phyloP scores from a whole-genome alignment of 2,797 vertebrate species.

The Yasuhikotakia modesta region DNA sequence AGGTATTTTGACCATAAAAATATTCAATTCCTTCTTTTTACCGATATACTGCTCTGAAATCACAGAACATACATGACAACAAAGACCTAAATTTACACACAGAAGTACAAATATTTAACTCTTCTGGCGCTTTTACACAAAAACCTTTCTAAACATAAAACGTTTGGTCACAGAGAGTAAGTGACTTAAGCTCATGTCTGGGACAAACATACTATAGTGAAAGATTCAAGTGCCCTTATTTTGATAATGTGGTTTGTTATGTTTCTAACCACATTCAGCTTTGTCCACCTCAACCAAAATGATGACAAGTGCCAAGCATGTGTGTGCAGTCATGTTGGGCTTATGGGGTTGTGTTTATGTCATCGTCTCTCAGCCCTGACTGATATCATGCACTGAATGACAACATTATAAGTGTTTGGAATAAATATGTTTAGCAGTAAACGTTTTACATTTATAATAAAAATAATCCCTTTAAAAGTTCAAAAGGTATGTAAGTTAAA shows the following conservation, averaged over 20 bases:
- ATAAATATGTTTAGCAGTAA: neutral
- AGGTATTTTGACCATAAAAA: conserved; percentile 1
- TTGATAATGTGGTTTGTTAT: neutral
- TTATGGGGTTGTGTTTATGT: conserved; percentile 32
- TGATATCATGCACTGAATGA: no score
- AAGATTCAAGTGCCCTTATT: neutral
- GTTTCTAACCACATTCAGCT: neutral
- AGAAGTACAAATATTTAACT: conserved; percentile 35
- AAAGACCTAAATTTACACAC: conserved; percentile 35
- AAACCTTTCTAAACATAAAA: no score
- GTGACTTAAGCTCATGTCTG: no score
- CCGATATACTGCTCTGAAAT: conserved; percentile 3
- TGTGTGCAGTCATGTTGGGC: conserved; percentile 55
- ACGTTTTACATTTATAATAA: neutral
- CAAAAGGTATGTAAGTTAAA: conserved; percentile 46
- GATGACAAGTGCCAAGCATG: neutral
- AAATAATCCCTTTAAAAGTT: conserved; percentile 51
- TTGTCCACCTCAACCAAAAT: conserved; percentile 6
- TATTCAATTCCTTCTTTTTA: neutral
- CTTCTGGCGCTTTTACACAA: conserved; percentile 1
- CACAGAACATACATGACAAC: conserved; percentile 3
- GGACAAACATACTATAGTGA: neutral
- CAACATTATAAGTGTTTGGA: no score
- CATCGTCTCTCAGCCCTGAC: neutral
- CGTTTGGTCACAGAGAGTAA: no score